A percentile compares a stretch with the other conserved stretches of the same genome.
Evolutionary conservation across 2,113 vertebrate species (phyloP).

Genomic region (Ictalurus punctatus): DNA sequence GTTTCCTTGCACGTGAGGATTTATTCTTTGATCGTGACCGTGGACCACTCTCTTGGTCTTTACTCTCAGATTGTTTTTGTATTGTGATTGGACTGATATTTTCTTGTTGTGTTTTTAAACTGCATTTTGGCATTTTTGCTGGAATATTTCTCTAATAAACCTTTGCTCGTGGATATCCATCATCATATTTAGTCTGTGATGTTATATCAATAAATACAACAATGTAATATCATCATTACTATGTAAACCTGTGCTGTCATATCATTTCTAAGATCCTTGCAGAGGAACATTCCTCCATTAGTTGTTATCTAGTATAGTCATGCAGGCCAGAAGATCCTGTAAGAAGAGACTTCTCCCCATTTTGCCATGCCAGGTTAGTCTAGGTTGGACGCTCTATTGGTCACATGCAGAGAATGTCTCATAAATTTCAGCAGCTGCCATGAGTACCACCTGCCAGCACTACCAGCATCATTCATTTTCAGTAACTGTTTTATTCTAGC

Average conservation of each 20-base stretch:
- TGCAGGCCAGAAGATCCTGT: constrained; percentile 50
- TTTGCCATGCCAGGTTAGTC: constrained; percentile 25
- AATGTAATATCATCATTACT: neutral
- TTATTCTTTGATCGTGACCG: neutral
- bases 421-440: constrained; percentile 61
- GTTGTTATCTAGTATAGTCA: constrained; percentile 48
- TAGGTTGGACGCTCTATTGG: constrained; percentile 53
- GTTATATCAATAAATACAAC: neutral
- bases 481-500: neutral
- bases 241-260: neutral
- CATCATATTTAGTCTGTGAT: neutral
- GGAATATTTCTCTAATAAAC: neutral
- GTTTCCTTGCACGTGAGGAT: neutral
- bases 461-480: constrained; percentile 29
- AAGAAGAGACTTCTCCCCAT: constrained; percentile 44
- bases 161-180: neutral
- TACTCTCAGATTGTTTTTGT: neutral
- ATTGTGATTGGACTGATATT: neutral
- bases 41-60: neutral
- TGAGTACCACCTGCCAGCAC: constrained; percentile 44
- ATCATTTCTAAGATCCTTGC: neutral
- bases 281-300: neutral
- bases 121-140: neutral
- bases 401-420: constrained; percentile 54
- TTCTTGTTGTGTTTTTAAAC: neutral